Evolutionary conservation across 1,140 invertebrate species (phyloP).

Genomic region (Drosophila bifasciata): DNA sequence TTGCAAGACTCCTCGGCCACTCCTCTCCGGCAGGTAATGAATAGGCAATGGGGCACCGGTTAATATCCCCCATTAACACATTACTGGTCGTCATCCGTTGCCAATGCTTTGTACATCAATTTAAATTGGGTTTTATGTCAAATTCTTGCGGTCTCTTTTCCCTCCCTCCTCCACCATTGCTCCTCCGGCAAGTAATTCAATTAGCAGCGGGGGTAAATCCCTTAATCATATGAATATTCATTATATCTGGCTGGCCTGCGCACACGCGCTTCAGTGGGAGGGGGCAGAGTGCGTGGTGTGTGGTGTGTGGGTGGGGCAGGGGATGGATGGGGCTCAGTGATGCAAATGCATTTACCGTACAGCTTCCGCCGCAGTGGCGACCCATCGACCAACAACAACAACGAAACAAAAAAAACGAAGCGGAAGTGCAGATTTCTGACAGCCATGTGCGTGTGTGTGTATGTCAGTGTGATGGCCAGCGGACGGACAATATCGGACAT

Average conservation of each 20-base stretch:
- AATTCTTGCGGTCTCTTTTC: slow-evolving; percentile 5
- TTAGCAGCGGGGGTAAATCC: slow-evolving; percentile 66
- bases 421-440: slow-evolving; percentile 71
- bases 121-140: slow-evolving; percentile 40
- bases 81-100: background rate
- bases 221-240: slow-evolving; percentile 80
- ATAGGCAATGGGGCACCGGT: slow-evolving; percentile 10
- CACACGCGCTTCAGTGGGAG: slow-evolving; percentile 25
- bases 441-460: slow-evolving; percentile 20
- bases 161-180: no score
- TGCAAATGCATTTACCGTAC: slow-evolving; percentile 76
- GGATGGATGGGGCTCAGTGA: slow-evolving; percentile 33
- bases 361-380: slow-evolving; percentile 67
- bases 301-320: background rate
- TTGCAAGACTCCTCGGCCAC: no score
- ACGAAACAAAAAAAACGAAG: slow-evolving; percentile 48
- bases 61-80: slow-evolving; percentile 35
- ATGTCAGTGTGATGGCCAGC: slow-evolving; percentile 2
- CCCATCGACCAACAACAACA: no score
- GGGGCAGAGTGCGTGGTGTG: background rate
- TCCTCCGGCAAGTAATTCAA: slow-evolving; percentile 58
- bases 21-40: slow-evolving; percentile 3
- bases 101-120: slow-evolving; percentile 16
- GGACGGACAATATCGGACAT: slow-evolving; percentile 43
- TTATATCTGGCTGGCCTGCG: slow-evolving; percentile 64